Evolutionary conservation across 2,888 invertebrate genomes (phyloP).

Genomic region (Phengaris arion): DNA sequence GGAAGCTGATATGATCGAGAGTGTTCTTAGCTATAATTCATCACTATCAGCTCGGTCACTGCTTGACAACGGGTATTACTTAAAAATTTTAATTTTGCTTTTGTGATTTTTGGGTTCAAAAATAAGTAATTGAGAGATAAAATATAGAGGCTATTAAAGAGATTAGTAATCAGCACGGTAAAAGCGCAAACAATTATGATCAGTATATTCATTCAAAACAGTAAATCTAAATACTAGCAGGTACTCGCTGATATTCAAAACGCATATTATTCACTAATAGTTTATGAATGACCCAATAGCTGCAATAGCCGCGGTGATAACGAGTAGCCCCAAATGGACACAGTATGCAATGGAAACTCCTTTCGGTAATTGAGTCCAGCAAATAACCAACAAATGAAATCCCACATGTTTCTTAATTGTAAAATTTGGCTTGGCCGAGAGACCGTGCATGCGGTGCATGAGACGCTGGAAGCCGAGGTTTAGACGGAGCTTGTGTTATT

Average conservation of each 20-base stretch:
- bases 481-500: background rate
- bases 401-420: conserved; percentile 12
- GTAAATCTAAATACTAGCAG: background rate
- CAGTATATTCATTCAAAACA: too few relatives aligned
- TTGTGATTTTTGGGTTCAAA: too few relatives aligned
- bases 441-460: background rate
- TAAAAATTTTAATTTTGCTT: too few relatives aligned
- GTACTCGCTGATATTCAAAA: background rate
- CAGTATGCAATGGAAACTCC: background rate
- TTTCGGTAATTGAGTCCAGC: background rate
- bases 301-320: background rate
- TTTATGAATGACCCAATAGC: background rate
- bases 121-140: too few relatives aligned
- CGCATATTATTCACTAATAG: conserved; percentile 4
- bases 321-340: background rate
- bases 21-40: too few relatives aligned
- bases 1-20: too few relatives aligned
- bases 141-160: too few relatives aligned
- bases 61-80: too few relatives aligned
- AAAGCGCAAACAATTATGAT: too few relatives aligned
- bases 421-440: background rate
- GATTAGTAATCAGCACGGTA: too few relatives aligned
- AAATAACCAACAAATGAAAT: background rate
- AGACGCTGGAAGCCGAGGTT: background rate
- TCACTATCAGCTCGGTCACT: too few relatives aligned